Conservation (phyloP, 1,140 invertebrate genomes). For the Hetaerina americana region DNA sequence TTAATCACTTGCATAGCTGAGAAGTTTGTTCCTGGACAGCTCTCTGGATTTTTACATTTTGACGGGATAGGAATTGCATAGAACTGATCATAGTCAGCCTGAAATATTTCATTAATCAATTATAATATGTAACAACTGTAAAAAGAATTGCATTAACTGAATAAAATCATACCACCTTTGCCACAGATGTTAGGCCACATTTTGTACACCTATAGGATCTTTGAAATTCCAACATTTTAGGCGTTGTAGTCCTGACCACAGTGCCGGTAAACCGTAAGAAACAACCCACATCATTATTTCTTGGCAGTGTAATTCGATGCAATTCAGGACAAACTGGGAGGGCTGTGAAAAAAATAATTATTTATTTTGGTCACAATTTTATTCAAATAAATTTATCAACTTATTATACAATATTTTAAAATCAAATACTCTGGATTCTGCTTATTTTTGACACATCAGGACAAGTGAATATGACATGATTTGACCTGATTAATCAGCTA, state of each 20-base stretch:
- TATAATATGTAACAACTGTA: background rate
- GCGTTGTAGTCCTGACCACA: constrained; percentile 56
- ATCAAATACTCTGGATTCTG: too few relatives aligned
- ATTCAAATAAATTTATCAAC: too few relatives aligned
- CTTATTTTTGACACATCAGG: background rate
- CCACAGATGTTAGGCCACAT: constrained; percentile 52
- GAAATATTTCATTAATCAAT: constrained; percentile 16
- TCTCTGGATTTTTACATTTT: constrained; percentile 44
- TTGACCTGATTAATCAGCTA: background rate
- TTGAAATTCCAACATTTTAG: constrained; percentile 63
- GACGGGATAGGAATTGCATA: constrained; percentile 44
- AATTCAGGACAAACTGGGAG: constrained; percentile 43
- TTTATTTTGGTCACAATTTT: too few relatives aligned
- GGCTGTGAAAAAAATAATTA: constrained; percentile 20
- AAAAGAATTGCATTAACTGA: background rate
- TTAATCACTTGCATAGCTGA: constrained; percentile 36
- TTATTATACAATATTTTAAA: too few relatives aligned
- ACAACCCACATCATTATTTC: constrained; percentile 47
- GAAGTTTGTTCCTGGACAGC: constrained; percentile 39
- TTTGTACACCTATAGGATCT: constrained; percentile 62
- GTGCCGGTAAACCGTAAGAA: constrained; percentile 54
- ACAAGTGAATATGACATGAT: too few relatives aligned
- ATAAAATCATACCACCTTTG: constrained; percentile 36
- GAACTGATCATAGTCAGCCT: constrained; percentile 49
- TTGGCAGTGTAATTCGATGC: constrained; percentile 43